phyloP scores from a whole-genome alignment of 1,140 invertebrate genomes.

The Drosophila sulfurigaster region DNA sequence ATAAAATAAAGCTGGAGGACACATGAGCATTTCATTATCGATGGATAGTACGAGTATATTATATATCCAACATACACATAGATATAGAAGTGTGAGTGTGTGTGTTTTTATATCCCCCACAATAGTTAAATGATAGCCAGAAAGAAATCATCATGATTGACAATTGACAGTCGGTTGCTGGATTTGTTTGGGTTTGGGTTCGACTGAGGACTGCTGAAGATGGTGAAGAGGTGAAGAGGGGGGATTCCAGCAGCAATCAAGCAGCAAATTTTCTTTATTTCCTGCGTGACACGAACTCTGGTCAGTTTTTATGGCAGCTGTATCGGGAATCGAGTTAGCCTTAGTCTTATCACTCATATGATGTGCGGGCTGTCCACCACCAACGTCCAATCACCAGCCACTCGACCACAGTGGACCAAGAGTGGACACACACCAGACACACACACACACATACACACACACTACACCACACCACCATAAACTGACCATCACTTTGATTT shows the following conservation, averaged over 20 bases:
- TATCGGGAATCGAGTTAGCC: constrained; percentile 39
- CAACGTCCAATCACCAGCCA: not conserved
- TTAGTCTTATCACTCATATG: constrained; percentile 41
- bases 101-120: not conserved
- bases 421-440: constrained; percentile 4
- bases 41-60: constrained; percentile 33
- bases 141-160: constrained; percentile 68
- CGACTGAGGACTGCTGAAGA: no score
- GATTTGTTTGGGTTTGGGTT: constrained; percentile 23
- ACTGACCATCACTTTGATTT: constrained; percentile 77
- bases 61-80: not conserved
- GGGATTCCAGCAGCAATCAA: constrained; percentile 35
- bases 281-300: constrained; percentile 46
- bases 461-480: constrained; percentile 62
- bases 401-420: not conserved
- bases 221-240: not conserved
- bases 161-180: constrained; percentile 52
- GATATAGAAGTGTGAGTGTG: not conserved
- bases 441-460: no score
- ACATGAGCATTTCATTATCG: constrained; percentile 75
- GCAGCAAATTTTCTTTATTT: constrained; percentile 69
- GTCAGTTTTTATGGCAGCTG: constrained; percentile 74
- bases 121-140: constrained; percentile 74
- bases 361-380: constrained; percentile 53
- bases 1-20: constrained; percentile 29